These are phyloP conservation scores for Macaca fascicularis DNA, from an alignment of 2,113 vertebrate species.

Conservation along the genomic window T2T-MFA8v1.1 NC_088376.1:3891001-3891500, in stretches of 20 bases:
- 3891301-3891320: neutral
- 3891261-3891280: neutral
- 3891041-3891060: neutral
- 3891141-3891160: neutral
- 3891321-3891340: neutral
- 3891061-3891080: neutral
- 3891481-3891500: neutral
- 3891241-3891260: neutral
- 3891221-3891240: neutral
- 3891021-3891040: neutral
- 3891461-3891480: neutral
- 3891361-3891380: neutral
- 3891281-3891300: neutral
- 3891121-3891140: neutral
- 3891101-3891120: neutral
- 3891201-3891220: neutral
- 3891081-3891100: neutral
- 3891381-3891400: neutral
- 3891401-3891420: neutral
- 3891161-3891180: neutral
- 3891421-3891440: neutral
- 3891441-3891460: neutral
- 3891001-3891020: neutral
- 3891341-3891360: neutral
- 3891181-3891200: neutral